Evolutionary conservation across 2,797 vertebrate genomes (phyloP).

Genomic region (Helarctos malayanus): DNA sequence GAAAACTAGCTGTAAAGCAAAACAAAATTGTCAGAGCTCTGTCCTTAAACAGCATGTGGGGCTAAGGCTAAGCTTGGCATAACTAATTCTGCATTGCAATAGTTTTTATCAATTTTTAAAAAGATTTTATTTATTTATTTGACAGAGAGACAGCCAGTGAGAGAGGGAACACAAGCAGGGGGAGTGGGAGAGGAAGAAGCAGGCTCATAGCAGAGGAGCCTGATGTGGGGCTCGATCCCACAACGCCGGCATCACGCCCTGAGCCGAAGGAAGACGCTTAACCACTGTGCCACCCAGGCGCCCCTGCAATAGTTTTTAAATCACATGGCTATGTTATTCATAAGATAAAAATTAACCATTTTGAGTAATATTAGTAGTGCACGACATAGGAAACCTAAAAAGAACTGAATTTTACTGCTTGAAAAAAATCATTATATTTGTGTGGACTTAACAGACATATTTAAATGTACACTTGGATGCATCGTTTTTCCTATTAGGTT

Average conservation of each 20-base stretch:
- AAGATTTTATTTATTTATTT: too few species aligned
- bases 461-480: neutral
- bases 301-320: neutral
- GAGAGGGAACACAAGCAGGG: too few species aligned
- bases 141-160: too few species aligned
- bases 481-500: neutral
- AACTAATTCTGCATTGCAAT: neutral
- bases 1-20: neutral
- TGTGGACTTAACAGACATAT: neutral
- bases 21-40: neutral
- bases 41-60: neutral
- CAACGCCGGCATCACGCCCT: too few species aligned
- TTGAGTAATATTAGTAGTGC: neutral
- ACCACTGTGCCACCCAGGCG: too few species aligned
- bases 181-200: too few species aligned
- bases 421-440: neutral
- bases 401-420: neutral
- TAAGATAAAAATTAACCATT: neutral
- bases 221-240: too few species aligned
- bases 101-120: neutral
- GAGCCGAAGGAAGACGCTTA: too few species aligned
- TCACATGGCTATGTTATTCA: neutral
- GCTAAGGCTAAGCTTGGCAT: neutral
- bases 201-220: too few species aligned
- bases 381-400: neutral